A percentile compares a stretch with the other conserved stretches of the same genome.
Evolutionary conservation across 35 echinoderm and acorn worm genomes (phyloP).

Genomic region (Nesometra sesokonis): DNA sequence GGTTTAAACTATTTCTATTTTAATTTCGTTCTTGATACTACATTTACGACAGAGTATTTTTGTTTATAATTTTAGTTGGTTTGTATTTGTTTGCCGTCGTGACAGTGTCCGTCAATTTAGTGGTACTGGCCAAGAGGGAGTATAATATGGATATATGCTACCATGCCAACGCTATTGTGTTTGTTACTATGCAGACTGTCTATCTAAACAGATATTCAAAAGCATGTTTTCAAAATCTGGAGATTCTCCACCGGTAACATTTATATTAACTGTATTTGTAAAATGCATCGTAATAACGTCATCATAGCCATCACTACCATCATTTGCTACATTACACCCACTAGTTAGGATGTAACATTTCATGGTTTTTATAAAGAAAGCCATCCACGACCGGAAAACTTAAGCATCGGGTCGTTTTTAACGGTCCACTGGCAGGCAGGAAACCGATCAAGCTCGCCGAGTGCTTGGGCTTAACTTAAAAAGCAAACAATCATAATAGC

Average conservation of each 20-base stretch:
- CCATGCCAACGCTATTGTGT: neutral
- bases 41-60: neutral
- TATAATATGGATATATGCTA: neutral
- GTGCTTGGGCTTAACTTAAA: too few relatives aligned
- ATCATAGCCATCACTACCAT: neutral
- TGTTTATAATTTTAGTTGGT: neutral
- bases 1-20: neutral
- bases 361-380: too few relatives aligned
- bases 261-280: neutral
- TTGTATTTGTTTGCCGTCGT: neutral
- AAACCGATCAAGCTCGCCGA: too few relatives aligned
- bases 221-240: neutral
- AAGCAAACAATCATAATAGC: too few relatives aligned
- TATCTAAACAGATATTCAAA: neutral
- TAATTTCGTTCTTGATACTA: neutral
- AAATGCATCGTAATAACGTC: neutral
- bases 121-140: neutral
- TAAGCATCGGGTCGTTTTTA: too few relatives aligned
- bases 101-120: neutral
- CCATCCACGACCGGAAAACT: too few relatives aligned
- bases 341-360: too few relatives aligned
- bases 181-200: neutral
- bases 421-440: too few relatives aligned
- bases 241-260: neutral
- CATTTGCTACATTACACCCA: too few relatives aligned